A percentile compares a stretch with the other conserved stretches of the same genome.
These are phyloP conservation scores for Litocranius walleri DNA, from an alignment of 2,113 vertebrate species.

Conservation along the genomic window DNA sequence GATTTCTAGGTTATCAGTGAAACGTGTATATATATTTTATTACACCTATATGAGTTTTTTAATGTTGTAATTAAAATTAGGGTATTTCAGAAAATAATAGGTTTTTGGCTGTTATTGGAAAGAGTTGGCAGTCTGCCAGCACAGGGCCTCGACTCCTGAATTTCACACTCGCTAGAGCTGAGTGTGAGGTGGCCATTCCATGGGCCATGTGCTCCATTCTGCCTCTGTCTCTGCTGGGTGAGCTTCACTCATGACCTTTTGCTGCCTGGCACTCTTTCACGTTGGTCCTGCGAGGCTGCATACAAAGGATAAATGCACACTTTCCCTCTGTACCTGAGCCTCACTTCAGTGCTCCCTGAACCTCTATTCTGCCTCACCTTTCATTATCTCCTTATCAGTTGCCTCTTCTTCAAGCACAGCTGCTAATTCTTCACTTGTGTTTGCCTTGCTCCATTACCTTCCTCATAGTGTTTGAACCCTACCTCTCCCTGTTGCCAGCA, in stretches of 20 bases:
- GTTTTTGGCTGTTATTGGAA: neutral
- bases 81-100: neutral
- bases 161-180: neutral
- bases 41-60: neutral
- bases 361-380: neutral
- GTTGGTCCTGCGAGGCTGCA: neutral
- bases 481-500: no score
- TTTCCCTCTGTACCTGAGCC: neutral
- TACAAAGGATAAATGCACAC: neutral
- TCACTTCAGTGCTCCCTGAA: neutral
- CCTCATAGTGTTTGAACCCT: neutral
- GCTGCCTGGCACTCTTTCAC: neutral
- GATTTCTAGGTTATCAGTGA: neutral
- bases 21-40: neutral
- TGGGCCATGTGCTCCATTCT: neutral
- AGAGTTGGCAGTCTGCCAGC: neutral
- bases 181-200: no score
- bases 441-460: neutral
- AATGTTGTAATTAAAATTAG: neutral
- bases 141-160: neutral
- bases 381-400: neutral
- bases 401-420: neutral
- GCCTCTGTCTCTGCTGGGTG: neutral
- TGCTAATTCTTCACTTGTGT: neutral
- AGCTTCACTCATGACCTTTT: neutral